Base-by-base conservation (phyloP, 2,797 vertebrate genomes). In the Gambelia wislizenii region DNA sequence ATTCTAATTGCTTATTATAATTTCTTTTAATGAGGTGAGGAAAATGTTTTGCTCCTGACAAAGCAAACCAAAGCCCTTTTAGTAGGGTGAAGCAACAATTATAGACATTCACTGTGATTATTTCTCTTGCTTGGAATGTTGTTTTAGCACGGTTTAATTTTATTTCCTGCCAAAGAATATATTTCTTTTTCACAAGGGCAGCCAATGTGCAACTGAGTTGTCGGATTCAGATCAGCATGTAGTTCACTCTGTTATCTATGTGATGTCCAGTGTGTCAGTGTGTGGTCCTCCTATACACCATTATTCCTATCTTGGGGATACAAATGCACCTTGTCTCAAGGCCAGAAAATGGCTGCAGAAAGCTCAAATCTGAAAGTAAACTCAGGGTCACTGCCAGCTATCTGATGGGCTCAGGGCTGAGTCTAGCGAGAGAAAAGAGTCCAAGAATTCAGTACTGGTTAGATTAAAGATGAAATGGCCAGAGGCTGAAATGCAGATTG, bases 1-100 rank as follows among this genome's bases (percentile, higher is more conserved):
- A 76, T 78, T 93, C 88, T 83, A 74, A 89, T 87, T 80, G 85
- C 64, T 88, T 77, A 56, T 91, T 93, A 92, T 83, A 82, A 90
- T 84, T 18, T 70, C 89, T 30, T 83, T 83, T 76, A 92, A 91
- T 87, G 89, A n/a, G n/a, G 81, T 89, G 79, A 92, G 39, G 82
- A 76, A 83, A 90, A 91, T 0, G 3, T 91, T 89, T 92, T 92
- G 9, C 90, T 93, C 91, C 47, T 85, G 84, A 86, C 27, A 83
- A 61, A 85, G 59, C 87, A 83, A 87, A 86, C 1, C 0, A 92
- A 95, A 92, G 83, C 33, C 33, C 27, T 93, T 59, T 79, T 85
- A 59, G 42, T 87, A 89, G 83, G 59, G 6, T 75, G 59, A 83
- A 76, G 84, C 80, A 76, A 59, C 91, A 92, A 91, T 94, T 93